phyloP scores from a whole-genome alignment of 1,140 invertebrate species.

The Popillia japonica region DNA sequence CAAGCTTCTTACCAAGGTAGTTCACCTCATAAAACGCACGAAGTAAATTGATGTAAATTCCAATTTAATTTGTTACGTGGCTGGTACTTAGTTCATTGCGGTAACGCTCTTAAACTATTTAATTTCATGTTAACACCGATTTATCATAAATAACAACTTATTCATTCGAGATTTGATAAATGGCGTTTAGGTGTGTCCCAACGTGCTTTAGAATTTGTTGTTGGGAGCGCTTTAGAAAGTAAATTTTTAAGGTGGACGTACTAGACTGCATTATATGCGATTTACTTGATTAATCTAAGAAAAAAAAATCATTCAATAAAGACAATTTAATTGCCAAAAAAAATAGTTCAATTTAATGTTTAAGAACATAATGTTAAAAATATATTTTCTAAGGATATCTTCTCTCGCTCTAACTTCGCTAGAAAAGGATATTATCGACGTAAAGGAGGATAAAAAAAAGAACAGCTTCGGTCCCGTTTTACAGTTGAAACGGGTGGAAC shows the following conservation, averaged over 20 bases:
- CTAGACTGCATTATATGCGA: too few species aligned
- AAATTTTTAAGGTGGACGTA: not conserved
- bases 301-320: too few species aligned
- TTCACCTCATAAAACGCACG: not conserved
- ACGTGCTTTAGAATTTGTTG: not conserved
- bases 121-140: conserved; percentile 11
- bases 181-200: not conserved
- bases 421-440: not conserved
- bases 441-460: not conserved
- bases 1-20: not conserved
- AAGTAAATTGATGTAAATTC: not conserved
- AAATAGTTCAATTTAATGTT: too few species aligned
- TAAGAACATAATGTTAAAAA: too few species aligned
- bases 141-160: conserved; percentile 4
- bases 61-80: not conserved
- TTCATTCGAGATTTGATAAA: conserved; percentile 6
- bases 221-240: not conserved
- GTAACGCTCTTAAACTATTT: conserved; percentile 3
- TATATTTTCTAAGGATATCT: not conserved
- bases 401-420: too few species aligned
- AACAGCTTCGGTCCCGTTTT: not conserved
- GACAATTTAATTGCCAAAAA: too few species aligned
- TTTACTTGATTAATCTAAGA: too few species aligned
- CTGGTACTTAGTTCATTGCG: not conserved
- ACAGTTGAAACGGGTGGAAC: not conserved